Evolutionary conservation across 2,888 invertebrate species (phyloP).

Genomic region (Andrena praecox): DNA sequence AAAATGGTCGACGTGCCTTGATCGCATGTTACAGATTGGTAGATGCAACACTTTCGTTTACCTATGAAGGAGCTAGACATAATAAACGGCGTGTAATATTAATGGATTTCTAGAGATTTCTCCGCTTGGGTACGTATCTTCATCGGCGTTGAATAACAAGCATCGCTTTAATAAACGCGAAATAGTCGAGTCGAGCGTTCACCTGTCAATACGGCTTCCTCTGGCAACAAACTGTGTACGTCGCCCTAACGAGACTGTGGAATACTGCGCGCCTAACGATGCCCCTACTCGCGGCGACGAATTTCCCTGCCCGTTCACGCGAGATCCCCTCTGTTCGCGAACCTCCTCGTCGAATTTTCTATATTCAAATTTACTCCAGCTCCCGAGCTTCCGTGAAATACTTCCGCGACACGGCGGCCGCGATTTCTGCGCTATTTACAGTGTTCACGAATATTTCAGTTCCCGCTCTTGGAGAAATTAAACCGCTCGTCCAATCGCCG

Average conservation of each 20-base stretch:
- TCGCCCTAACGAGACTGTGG: slow-evolving; percentile 50
- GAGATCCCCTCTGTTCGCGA: neutral
- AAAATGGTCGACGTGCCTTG: slow-evolving; percentile 80
- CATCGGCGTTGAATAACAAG: slow-evolving; percentile 6
- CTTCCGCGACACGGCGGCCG: neutral
- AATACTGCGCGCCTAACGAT: slow-evolving; percentile 58
- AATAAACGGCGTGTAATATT: slow-evolving; percentile 48
- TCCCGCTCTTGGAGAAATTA: slow-evolving; percentile 39
- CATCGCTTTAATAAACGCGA: slow-evolving; percentile 15
- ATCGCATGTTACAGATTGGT: slow-evolving; percentile 66
- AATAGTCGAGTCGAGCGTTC: slow-evolving; percentile 52
- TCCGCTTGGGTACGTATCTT: slow-evolving; percentile 61
- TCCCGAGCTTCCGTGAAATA: neutral
- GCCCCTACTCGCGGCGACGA: slow-evolving; percentile 7
- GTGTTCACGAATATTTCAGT: slow-evolving; percentile 58
- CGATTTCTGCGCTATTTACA: slow-evolving; percentile 18
- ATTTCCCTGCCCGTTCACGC: neutral
- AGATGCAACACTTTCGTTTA: slow-evolving; percentile 55
- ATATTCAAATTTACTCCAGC: neutral
- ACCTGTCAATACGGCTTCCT: slow-evolving; percentile 80
- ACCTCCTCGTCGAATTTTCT: neutral
- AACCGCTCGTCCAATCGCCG: slow-evolving; percentile 35
- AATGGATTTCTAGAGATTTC: slow-evolving; percentile 62
- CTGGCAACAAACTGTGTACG: slow-evolving; percentile 77
- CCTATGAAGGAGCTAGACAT: slow-evolving; percentile 52